Evolutionary conservation across 2,113 vertebrate species (phyloP), one percentile per base, ranked within the genome.

Genomic region (Plectropomus leopardus): DNA sequence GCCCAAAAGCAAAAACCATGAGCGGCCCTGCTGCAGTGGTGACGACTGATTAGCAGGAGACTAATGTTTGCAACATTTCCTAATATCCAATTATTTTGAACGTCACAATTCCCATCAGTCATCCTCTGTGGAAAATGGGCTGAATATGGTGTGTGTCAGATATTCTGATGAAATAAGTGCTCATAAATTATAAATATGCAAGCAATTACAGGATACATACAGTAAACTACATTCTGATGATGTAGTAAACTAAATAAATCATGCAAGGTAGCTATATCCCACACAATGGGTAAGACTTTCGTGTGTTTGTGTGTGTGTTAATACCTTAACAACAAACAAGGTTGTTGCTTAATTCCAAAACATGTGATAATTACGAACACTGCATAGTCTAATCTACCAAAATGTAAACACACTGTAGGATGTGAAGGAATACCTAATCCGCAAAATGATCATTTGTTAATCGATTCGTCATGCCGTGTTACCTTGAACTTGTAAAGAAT

Each of bases 1-100:
- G 69, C 14, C 36, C 48, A 42, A 63, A 11, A 73, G 68, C 50
- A 68, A 80, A 83, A 82, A 54, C 42, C 72, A 71, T 48, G 7
- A 53, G 68, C 36, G 13, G 61, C 26, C 30, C 48, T 21, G 47
- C 63, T 42, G n/a, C 2, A 64, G 69, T 30, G 5, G 59, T 10
- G 55, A 73, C 4, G 4, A 2, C 24, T 69, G 32, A 68, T 73
- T 67, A 76, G 30, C 50, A 42, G 58, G 32, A 67, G 71, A 84
- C 57, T 76, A 72, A 75, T 79, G 55, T 54, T 81, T 17, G 24
- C 16, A 51, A 30, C 24, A 26, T 74, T 78, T 82, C 63, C 0
- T 60, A 21, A 59, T 42, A 60, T 75, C 30, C 2, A 58, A 4
- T 86, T 71, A 72, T 65, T 82, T 34, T 73, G 3, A 45, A 78